Evolutionary conservation across 2,113 vertebrate genomes (phyloP).

Genomic region (Limanda limanda): DNA sequence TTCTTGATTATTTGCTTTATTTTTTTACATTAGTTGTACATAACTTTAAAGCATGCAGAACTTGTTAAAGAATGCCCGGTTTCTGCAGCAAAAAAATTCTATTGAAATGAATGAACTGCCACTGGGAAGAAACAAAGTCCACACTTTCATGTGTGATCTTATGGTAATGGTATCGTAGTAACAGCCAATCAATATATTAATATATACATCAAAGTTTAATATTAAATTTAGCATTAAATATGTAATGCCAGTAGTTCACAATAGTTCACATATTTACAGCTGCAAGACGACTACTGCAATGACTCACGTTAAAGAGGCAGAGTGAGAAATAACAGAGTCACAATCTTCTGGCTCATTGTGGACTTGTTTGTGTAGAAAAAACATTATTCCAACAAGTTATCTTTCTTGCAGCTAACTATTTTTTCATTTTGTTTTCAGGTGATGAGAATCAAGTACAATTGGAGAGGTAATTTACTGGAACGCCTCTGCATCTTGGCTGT

Average conservation of each 20-base stretch:
- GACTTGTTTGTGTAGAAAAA: slow-evolving; percentile 5
- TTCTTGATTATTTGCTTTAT: too few species aligned
- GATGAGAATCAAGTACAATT: slow-evolving; percentile 54
- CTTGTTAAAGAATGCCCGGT: too few species aligned
- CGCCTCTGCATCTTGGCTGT: slow-evolving; percentile 32
- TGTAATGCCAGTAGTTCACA: not conserved
- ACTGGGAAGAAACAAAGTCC: not conserved
- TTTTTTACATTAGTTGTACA: too few species aligned
- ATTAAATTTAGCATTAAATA: slow-evolving; percentile 38
- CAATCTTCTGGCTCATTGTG: slow-evolving; percentile 10
- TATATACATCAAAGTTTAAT: slow-evolving; percentile 20
- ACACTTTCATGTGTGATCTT: not conserved
- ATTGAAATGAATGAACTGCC: slow-evolving; percentile 30
- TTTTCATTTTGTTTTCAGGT: slow-evolving; percentile 51
- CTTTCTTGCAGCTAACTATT: not conserved
- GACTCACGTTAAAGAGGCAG: not conserved
- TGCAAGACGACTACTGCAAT: slow-evolving; percentile 7
- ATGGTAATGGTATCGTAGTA: not conserved
- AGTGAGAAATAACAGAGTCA: slow-evolving; percentile 2
- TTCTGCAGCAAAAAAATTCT: too few species aligned
- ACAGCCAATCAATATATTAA: slow-evolving; percentile 20
- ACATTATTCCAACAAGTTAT: slow-evolving; percentile 31
- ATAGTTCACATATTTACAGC: slow-evolving; percentile 4
- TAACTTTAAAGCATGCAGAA: too few species aligned
- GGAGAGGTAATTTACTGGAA: slow-evolving; percentile 51